Evolutionary conservation across 2,113 vertebrate species (phyloP).

Genomic region (Scortum barcoo): DNA sequence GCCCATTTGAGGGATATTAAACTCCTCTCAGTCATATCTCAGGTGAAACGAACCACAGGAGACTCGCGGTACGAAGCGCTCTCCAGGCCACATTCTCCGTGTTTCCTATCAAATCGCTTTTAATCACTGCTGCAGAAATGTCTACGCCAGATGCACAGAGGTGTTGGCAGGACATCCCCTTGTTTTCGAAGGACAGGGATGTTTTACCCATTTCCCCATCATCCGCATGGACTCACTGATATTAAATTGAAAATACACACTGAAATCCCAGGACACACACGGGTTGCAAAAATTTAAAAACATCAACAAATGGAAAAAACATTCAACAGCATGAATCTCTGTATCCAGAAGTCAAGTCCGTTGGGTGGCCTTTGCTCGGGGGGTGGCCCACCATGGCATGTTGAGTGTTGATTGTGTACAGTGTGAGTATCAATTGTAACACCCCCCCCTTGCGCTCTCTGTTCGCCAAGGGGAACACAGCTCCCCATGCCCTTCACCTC

Average conservation of each 20-base stretch:
- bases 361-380: conserved; percentile 75
- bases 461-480: conserved; percentile 55
- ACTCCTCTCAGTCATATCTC: neutral
- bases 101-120: conserved; percentile 35
- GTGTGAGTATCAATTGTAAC: conserved; percentile 73
- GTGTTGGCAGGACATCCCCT: conserved; percentile 67
- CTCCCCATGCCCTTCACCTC: conserved; percentile 64
- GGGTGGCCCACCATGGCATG: conserved; percentile 66
- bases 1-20: conserved; percentile 1
- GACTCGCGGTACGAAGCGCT: neutral
- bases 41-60: conserved; percentile 18
- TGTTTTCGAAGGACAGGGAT: conserved; percentile 68
- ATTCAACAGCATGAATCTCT: conserved; percentile 44
- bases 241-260: conserved; percentile 73
- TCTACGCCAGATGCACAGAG: conserved; percentile 73
- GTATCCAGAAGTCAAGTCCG: conserved; percentile 27
- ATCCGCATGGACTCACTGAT: conserved; percentile 56
- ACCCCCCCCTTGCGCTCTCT: conserved; percentile 34
- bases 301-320: conserved; percentile 70
- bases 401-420: conserved; percentile 66
- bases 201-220: conserved; percentile 78
- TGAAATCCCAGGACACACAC: conserved; percentile 61
- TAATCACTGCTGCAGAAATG: conserved; percentile 68
- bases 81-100: neutral
- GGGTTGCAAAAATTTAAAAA: conserved; percentile 48